A percentile compares a stretch with the other conserved stretches of the same genome.
Conservation (phyloP, 2,113 vertebrate genomes). For the Tonatia bakeri region DNA sequence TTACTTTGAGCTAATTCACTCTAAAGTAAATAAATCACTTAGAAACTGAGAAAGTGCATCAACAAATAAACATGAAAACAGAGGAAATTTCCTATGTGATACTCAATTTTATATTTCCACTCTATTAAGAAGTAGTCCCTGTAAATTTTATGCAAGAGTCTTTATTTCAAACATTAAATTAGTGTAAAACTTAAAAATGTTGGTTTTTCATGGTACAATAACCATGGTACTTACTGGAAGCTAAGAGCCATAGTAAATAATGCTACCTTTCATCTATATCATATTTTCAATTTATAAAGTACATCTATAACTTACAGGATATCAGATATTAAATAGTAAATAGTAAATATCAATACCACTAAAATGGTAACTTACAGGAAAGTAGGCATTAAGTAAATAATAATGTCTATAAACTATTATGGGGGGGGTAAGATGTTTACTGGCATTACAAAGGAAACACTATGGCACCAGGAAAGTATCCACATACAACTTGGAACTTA, state of each 20-base stretch:
- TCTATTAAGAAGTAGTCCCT: background rate
- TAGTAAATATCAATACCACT: background rate
- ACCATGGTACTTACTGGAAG: background rate
- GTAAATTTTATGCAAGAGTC: background rate
- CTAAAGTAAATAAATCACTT: slow-evolving; percentile 10
- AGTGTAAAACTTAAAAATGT: background rate
- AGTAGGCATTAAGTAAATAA: background rate
- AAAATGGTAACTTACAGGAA: background rate
- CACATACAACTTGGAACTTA: background rate
- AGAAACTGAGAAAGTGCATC: background rate
- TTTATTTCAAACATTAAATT: slow-evolving; percentile 3
- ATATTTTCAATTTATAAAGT: slow-evolving; percentile 10
- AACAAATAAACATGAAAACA: background rate
- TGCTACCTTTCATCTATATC: background rate
- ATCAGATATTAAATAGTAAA: background rate
- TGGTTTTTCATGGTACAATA: background rate
- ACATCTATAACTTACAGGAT: background rate
- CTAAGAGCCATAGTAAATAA: background rate
- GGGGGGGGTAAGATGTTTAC: background rate
- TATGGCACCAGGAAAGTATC: background rate
- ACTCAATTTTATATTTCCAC: background rate
- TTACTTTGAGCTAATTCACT: slow-evolving; percentile 2
- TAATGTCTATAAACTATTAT: background rate
- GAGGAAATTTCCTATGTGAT: background rate
- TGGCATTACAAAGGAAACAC: background rate